Conservation (phyloP, 2,888 invertebrate genomes). For the Rhagophthalmus giganteus region DNA sequence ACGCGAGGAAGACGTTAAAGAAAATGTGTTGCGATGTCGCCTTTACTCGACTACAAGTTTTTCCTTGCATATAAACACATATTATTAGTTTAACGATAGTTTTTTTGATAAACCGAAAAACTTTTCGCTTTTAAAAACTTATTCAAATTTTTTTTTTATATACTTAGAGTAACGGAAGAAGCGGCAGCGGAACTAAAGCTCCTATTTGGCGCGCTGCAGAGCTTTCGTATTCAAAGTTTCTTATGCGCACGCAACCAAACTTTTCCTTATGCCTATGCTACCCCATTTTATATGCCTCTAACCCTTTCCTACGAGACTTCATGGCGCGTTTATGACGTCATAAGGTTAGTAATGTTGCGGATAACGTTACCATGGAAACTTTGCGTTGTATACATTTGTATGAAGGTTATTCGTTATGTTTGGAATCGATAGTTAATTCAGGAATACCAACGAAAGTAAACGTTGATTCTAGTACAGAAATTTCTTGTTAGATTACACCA, state of each 20-base stretch:
- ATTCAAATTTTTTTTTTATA: neutral
- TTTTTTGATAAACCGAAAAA: too few relatives aligned
- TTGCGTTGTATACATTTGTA: too few relatives aligned
- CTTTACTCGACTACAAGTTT: too few relatives aligned
- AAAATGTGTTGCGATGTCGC: constrained; percentile 37
- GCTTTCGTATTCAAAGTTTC: constrained; percentile 28
- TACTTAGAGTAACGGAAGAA: constrained; percentile 3
- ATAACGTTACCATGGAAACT: constrained; percentile 52
- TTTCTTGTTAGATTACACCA: too few relatives aligned
- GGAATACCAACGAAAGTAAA: too few relatives aligned
- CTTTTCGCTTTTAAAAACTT: neutral
- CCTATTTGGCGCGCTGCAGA: constrained; percentile 28
- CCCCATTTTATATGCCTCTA: constrained; percentile 56
- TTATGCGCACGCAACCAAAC: constrained; percentile 24
- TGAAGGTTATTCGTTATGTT: too few relatives aligned
- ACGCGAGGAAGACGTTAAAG: constrained; percentile 33
- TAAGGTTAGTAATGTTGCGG: constrained; percentile 53
- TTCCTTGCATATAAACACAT: too few relatives aligned
- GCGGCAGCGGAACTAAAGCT: constrained; percentile 12
- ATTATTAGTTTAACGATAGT: too few relatives aligned
- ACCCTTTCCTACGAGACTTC: constrained; percentile 61
- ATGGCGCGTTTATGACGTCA: constrained; percentile 51
- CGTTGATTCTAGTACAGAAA: too few relatives aligned
- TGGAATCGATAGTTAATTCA: too few relatives aligned
- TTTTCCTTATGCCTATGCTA: constrained; percentile 23